Base-by-base conservation (phyloP, 2,113 vertebrate species). In the Nematolebias whitei region DNA sequence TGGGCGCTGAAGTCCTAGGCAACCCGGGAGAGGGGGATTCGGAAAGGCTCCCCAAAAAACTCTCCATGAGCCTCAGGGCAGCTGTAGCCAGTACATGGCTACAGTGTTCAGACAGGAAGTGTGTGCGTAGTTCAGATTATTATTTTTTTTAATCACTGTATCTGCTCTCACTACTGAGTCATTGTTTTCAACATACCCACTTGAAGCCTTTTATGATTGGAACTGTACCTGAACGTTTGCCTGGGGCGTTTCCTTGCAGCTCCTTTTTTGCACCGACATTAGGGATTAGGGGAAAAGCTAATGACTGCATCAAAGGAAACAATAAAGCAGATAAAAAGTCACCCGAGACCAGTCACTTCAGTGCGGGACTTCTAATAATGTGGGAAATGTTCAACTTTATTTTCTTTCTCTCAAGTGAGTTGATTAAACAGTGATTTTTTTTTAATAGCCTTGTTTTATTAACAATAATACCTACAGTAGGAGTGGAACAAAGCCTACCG, bases 11-110 rank as follows among this genome's bases (percentile, higher is more conserved):
- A 62, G 45, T 71, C 71, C 74, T 67, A 74, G 57, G 71, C 57
- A 75, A 82, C 68, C 38, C 15, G 14, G 39, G 61, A 7, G 26
- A 29, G 3, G 14, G 39, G 62, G 39, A 57, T 2, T 2, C 2
- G 5, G 14, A 32, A 58, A 59, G 0, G 64, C 61, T 54, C 60
- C 66, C 66, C 63, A 61, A 82, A 29, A 83, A 79, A 44, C 48
- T 71, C 69, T 58, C 44, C 43, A 63, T 3, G 61, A 76, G 73
- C 38, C 67, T 61, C 29, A 24, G 68, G 56, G 66, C 79, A 85
- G 74, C 76, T 63, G 76, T 57, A 78, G 76, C 50, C 29, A 68
- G 69, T 74, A 80, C 74, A 74, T 44, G 62, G 68, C 59, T 72
- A 40, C 52, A 53, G 35, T 47, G 45, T 22, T 51, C 44, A 50